phyloP scores from a whole-genome alignment of 2,888 invertebrate genomes.

The Rhorus exstirpatorius region DNA sequence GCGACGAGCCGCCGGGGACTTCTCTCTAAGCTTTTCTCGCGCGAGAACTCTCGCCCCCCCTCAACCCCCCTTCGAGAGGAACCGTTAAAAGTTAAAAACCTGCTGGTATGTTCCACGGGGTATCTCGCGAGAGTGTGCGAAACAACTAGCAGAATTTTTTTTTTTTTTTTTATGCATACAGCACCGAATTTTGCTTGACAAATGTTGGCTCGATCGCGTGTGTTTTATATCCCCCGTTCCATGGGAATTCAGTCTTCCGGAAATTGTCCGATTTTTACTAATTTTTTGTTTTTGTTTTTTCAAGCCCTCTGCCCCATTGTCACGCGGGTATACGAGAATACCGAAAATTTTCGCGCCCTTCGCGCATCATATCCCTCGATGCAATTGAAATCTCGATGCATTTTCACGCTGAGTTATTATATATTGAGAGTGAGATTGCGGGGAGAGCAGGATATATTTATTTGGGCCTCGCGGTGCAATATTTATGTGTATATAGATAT shows the following conservation, averaged over 20 bases:
- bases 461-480: background rate
- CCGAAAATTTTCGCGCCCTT: constrained; percentile 32
- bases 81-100: constrained; percentile 85
- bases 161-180: constrained; percentile 4
- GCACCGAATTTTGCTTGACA: constrained; percentile 20
- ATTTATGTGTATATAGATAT: no score
- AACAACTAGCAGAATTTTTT: constrained; percentile 39
- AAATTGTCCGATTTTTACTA: constrained; percentile 46
- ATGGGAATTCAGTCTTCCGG: constrained; percentile 52
- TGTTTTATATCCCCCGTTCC: constrained; percentile 6
- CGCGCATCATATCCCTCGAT: constrained; percentile 37
- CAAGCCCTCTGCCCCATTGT: background rate
- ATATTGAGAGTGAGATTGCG: constrained; percentile 14
- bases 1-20: constrained; percentile 66
- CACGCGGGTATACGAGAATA: background rate
- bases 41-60: constrained; percentile 23
- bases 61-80: constrained; percentile 75
- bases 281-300: constrained; percentile 14
- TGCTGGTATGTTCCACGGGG: constrained; percentile 75
- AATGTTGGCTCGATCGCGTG: constrained; percentile 18
- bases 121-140: constrained; percentile 54
- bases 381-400: constrained; percentile 55
- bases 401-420: constrained; percentile 52
- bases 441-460: constrained; percentile 13
- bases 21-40: constrained; percentile 44